Evolutionary conservation across 2,113 vertebrate genomes (phyloP), one percentile per base, ranked within the genome.

Genomic region (zebrafish (Danio rerio)): DNA sequence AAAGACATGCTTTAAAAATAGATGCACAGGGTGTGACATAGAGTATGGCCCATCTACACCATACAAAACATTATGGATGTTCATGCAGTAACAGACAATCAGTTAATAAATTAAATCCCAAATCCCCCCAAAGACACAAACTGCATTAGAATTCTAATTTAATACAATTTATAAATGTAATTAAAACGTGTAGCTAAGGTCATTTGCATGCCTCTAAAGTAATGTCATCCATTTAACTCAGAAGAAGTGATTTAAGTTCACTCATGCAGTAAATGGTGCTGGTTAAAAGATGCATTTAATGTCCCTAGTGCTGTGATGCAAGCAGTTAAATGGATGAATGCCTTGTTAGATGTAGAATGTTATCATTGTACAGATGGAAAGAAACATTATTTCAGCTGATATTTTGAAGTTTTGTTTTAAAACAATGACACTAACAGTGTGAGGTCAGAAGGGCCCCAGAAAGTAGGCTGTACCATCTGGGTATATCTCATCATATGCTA

Each of bases 1-100:
- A n/a, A n/a, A n/a, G n/a, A n/a, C n/a, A n/a, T n/a, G n/a, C 63
- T 79, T 82, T 82, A 82, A 83, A 78, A 73, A 85, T 85, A 52
- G 16, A 82, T 80, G 20, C 20, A 68, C 7, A 9, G 15, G 12
- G 68, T 45, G 40, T 5, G 49, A 56, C 15, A 18, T n/a, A n/a
- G n/a, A n/a, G n/a, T n/a, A n/a, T n/a, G n/a, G 56, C 69, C 71
- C 47, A 81, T 69, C 50, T 82, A 15, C 52, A 20, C 18, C 16
- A 21, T 7, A 15, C 18, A 49, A 10, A 20, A 16, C 50, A 8
- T 56, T 21, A 40, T 13, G 13, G 0, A 21, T 55, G 70, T 55
- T 5, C 59, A 47, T 7, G n/a, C 15, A 18, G 21, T 16, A 5
- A 45, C 15, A 21, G 15, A 2, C 66, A 69, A 20, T 69, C n/a